Evolutionary conservation across 2,888 invertebrate species (phyloP), one percentile per base, ranked within the genome.

Genomic region (Cephalotes varians): DNA sequence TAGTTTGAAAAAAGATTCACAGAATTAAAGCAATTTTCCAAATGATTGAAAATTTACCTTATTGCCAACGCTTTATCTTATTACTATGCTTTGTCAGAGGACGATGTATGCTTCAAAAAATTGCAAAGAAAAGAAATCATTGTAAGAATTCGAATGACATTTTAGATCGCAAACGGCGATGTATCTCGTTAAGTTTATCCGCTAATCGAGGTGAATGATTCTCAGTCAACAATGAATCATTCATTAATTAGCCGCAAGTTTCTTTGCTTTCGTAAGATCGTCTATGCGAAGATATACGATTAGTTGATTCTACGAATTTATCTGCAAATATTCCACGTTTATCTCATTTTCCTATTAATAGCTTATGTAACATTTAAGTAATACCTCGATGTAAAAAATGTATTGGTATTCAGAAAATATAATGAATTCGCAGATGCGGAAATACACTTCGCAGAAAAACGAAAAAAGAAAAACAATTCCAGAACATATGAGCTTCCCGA

Each of bases 131-230:
- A 1, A 51, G 6, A 25, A 25, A 25, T 28, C 12, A 54, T 18
- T 54, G 3, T 18, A 10, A 34, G 15, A 34, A 37, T 37, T 49
- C 21, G 6, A 37, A 12, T 2, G 15, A 34, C 31, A 5, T 37
- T 54, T 37, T 18, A 37, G 18, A 71, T 54, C 25, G 18, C 1
- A 21, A 51, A 69, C 9, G 25, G 15, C 10, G 18, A 51, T 18
- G 5, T 71, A 37, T 37, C 34, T 28, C 18, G 5, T 47, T 10
- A 31, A 47, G 4, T 51, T 72, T 54, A 25, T 64, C 4, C 25
- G 25, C 34, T 12, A 51, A 73, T 40, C 21, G 47, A 34, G 67
- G 31, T 56, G 77, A 67, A 77, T 54, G 67, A 56, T 77, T 77
- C 67, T 67, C 21, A 21, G 28, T 58, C 40, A 3, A 10, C 7